Conservation (phyloP, 2,888 invertebrate species). For the Dryocosmus kuriphilus region DNA sequence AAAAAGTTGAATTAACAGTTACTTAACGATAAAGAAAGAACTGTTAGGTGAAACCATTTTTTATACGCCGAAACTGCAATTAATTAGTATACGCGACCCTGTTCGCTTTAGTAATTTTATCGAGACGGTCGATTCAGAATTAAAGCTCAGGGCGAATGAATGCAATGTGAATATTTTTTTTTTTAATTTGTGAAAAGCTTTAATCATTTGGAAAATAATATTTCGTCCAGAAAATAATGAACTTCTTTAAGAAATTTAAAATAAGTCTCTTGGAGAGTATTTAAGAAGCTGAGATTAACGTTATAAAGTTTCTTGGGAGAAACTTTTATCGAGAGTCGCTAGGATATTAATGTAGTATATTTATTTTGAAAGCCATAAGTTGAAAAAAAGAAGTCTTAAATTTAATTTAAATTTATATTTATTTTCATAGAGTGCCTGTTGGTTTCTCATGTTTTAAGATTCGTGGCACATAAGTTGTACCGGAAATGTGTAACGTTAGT, state of each 20-base stretch:
- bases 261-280: not conserved
- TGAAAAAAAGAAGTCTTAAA: not conserved
- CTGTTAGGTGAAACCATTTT: conserved; percentile 28
- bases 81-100: conserved; percentile 11
- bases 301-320: conserved; percentile 9
- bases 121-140: conserved; percentile 3
- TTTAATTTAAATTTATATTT: not conserved
- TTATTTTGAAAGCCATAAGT: conserved; percentile 17
- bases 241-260: conserved; percentile 6
- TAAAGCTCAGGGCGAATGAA: conserved; percentile 12
- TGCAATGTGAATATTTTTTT: conserved; percentile 4
- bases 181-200: not conserved
- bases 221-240: not conserved
- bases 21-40: conserved; percentile 8
- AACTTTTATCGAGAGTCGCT: conserved; percentile 6
- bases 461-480: not conserved
- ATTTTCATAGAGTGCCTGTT: not conserved
- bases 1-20: not conserved
- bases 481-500: not conserved
- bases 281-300: not conserved
- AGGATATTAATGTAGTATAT: not conserved
- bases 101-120: not conserved
- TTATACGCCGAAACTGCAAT: conserved; percentile 28
- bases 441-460: not conserved
- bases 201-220: not conserved